A percentile compares a stretch with the other conserved stretches of the same genome.
Evolutionary conservation across 1,140 invertebrate genomes (phyloP).

Genomic region (Heliconius hewitsoni): DNA sequence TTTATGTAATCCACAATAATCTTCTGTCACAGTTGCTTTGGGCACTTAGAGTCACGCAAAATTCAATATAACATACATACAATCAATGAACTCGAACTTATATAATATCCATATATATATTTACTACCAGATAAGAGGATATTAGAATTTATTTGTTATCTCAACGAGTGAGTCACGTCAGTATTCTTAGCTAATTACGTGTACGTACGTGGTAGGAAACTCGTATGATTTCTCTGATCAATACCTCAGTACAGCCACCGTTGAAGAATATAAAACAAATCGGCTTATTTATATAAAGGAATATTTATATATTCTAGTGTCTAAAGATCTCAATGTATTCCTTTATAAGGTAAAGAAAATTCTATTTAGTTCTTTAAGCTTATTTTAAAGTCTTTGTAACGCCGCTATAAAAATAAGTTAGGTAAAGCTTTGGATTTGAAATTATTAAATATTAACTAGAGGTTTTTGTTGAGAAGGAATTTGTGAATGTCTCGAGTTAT

Average conservation of each 20-base stretch:
- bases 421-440: conserved; percentile 4
- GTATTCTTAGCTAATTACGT: conserved; percentile 25
- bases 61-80: background rate
- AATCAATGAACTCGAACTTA: background rate
- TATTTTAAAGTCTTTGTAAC: background rate
- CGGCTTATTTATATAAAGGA: background rate
- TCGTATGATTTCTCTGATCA: background rate
- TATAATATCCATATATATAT: background rate
- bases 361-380: background rate
- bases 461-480: background rate
- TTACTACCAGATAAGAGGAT: conserved; percentile 1
- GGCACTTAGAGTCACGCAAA: background rate
- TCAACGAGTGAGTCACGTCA: conserved; percentile 27
- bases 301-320: background rate
- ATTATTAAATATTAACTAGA: background rate
- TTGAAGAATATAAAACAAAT: background rate
- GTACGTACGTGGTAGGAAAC: conserved; percentile 28
- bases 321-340: background rate
- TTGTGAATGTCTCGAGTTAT: background rate
- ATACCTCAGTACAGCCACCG: background rate
- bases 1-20: too few relatives aligned
- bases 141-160: background rate
- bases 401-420: background rate
- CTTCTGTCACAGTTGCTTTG: background rate
- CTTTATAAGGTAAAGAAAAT: background rate